These are phyloP conservation scores for Melitaea athalia DNA, from an alignment of 2,888 invertebrate genomes.

Conservation along the genomic window DNA sequence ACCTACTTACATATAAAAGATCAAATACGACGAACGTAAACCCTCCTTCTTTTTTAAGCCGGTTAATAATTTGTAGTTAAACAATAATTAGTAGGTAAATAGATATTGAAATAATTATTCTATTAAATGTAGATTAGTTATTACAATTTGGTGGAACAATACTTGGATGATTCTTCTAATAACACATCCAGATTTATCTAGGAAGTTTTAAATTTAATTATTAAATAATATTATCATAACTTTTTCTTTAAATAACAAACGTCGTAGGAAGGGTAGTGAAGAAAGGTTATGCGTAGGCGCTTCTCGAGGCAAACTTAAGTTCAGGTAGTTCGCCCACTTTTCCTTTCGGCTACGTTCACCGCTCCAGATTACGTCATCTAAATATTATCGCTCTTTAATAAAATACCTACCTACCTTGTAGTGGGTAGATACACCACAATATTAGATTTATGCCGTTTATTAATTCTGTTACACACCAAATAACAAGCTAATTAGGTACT, in stretches of 20 bases:
- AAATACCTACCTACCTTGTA: conserved; percentile 28
- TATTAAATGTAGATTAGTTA: too few species aligned
- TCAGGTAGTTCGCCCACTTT: conserved; percentile 74
- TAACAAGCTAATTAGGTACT: not conserved
- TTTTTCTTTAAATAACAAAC: conserved; percentile 21
- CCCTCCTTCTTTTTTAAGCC: too few species aligned
- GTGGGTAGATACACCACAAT: conserved; percentile 14
- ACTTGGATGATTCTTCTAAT: too few species aligned
- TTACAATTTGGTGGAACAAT: too few species aligned
- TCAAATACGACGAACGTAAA: too few species aligned
- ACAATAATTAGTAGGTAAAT: too few species aligned
- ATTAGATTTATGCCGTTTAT: not conserved
- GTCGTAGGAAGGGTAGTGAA: conserved; percentile 44
- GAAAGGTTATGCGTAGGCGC: conserved; percentile 62
- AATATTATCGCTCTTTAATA: conserved; percentile 44
- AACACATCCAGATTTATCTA: too few species aligned
- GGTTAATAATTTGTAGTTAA: too few species aligned
- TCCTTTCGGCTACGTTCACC: conserved; percentile 77
- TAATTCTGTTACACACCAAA: not conserved
- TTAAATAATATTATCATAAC: not conserved
- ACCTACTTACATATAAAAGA: too few species aligned
- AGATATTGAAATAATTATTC: too few species aligned
- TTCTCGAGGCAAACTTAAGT: conserved; percentile 60
- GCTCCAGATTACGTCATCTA: conserved; percentile 77
- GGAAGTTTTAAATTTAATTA: not conserved